A percentile compares a stretch with the other conserved stretches of the same genome.
These are phyloP conservation scores for Urophycis tenuis DNA, from an alignment of 2,797 vertebrate genomes.

Conservation along the genomic window DNA sequence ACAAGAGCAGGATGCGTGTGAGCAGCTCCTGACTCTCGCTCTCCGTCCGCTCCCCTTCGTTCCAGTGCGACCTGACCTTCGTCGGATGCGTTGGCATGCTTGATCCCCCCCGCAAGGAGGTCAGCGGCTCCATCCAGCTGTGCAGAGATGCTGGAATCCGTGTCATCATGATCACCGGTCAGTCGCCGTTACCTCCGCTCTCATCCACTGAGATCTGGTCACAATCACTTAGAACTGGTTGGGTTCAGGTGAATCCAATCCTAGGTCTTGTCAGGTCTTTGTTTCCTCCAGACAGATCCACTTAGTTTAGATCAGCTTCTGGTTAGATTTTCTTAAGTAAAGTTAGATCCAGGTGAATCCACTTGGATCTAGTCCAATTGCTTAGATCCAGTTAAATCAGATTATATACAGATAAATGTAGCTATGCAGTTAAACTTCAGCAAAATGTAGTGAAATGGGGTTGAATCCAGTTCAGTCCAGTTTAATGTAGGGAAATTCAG, in stretches of 20 bases:
- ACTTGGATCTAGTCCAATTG: not conserved
- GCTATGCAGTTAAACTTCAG: not conserved
- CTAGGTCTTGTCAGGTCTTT: no score
- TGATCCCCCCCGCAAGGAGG: constrained; percentile 92
- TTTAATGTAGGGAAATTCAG: not conserved
- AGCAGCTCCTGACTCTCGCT: not conserved
- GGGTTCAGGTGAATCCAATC: no score
- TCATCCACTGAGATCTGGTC: not conserved
- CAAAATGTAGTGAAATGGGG: not conserved
- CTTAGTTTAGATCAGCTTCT: no score
- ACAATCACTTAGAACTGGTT: not conserved
- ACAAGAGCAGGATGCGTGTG: not conserved
- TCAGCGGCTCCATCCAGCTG: constrained; percentile 78
- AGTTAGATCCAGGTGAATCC: not conserved
- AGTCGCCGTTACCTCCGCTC: constrained; percentile 19
- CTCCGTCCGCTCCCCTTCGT: not conserved
- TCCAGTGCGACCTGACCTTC: constrained; percentile 84
- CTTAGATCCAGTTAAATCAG: not conserved
- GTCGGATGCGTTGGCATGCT: constrained; percentile 90
- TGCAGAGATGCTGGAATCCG: constrained; percentile 86
- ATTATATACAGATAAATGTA: no score
- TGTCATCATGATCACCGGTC: constrained; percentile 97
- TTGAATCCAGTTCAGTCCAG: not conserved
- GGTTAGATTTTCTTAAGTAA: no score
- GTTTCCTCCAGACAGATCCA: no score